These are phyloP conservation scores for Lasioglossum marginatum DNA, from an alignment of 2,888 invertebrate species.

Conservation along the genomic window DNA sequence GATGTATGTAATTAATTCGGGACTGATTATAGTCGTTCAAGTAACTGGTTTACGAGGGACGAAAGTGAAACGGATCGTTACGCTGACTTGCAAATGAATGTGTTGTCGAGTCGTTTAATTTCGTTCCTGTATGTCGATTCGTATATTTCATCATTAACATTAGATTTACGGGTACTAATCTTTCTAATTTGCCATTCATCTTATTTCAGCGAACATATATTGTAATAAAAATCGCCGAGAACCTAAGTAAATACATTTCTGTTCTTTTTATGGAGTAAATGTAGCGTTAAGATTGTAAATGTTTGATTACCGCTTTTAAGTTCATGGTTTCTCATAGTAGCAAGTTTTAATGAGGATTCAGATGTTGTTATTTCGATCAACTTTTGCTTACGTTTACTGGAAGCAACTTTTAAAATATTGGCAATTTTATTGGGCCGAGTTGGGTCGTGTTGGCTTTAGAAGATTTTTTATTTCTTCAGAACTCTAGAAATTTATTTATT, in stretches of 20 bases:
- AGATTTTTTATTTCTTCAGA: too few species aligned
- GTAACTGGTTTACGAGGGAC: neutral
- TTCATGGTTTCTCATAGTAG: neutral
- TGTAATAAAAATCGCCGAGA: too few species aligned
- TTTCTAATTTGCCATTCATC: too few species aligned
- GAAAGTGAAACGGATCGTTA: neutral
- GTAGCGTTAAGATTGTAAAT: neutral
- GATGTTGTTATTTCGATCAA: neutral
- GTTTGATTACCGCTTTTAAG: neutral
- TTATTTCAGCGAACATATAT: too few species aligned
- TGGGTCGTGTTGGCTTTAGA: too few species aligned
- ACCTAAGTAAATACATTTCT: too few species aligned
- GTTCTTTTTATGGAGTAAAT: too few species aligned
- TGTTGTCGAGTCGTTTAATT: neutral
- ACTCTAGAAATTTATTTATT: neutral
- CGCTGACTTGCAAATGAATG: neutral
- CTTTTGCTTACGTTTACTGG: neutral
- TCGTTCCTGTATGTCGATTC: neutral
- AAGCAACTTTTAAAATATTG: neutral
- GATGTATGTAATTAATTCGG: neutral
- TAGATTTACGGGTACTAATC: too few species aligned
- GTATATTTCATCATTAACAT: too few species aligned
- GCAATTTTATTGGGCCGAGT: too few species aligned
- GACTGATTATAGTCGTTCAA: neutral
- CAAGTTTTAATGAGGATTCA: neutral